Evolutionary conservation across 2,113 vertebrate species (phyloP), one percentile per base, ranked within the genome.

Genomic region (Gallinago media): DNA sequence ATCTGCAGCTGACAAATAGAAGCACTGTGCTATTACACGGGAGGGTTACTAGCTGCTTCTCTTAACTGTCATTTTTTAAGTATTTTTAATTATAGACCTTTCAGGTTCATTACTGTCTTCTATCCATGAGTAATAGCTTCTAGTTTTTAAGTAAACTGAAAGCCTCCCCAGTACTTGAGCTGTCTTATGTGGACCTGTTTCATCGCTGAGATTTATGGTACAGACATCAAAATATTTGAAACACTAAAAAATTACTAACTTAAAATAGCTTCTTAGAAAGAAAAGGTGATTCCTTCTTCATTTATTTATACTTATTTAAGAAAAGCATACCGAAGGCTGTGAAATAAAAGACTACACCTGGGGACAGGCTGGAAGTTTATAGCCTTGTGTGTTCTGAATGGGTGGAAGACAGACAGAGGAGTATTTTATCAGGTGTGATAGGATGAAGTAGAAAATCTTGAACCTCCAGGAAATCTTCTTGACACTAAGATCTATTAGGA

Each of bases 401-500:
- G 42, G 58, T 50, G 27, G 17, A 81, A 85, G 31, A 88, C 9
- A 88, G 47, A 80, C 29, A 85, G 38, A 75, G 10, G 7, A 72
- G 15, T 47, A 56, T 95, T 96, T 89, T 87, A 92, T 92, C 89
- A 94, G 58, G 77, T 78, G 91, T 50, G 62, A 96, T 67, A 72
- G 32, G 34, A 94, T 47, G 42, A 89, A 89, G 54, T 2, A 96
- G 77, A 94, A 92, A 94, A 95, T 0, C 2, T 36, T 94, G 77
- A 96, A 81, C n/a, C 52, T 92, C n/a, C 93, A 89, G 96, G 94
- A 97, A 96, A 94, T 85, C 74, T 61, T 68, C 84, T 74, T 94
- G 94, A 95, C 95, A 97, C 36, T 73, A 92, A 97, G 93, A 94
- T 96, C 65, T 93, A 95, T 91, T 96, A 89, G 40, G 44, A 92